phyloP scores from a whole-genome alignment of 1,140 invertebrate genomes.

The Conus ventricosus region DNA sequence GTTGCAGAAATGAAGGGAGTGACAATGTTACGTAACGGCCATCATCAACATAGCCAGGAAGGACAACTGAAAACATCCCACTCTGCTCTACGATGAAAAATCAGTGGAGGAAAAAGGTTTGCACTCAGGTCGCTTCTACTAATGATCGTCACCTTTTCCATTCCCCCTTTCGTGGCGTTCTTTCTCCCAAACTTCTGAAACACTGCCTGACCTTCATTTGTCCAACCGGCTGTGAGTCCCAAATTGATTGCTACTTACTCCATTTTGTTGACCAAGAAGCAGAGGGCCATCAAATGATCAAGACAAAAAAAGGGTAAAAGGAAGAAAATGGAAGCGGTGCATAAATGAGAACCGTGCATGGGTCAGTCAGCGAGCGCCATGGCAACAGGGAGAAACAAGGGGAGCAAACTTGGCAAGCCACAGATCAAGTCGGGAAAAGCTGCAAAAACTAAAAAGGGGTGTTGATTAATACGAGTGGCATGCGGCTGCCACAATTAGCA shows the following conservation, averaged over 20 bases:
- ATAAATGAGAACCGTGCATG: slow-evolving; percentile 33
- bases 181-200: neutral
- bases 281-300: slow-evolving; percentile 25
- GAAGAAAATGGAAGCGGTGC: slow-evolving; percentile 43
- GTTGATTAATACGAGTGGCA: neutral
- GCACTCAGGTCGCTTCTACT: no score
- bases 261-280: slow-evolving; percentile 27
- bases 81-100: neutral
- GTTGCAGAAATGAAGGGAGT: slow-evolving; percentile 2
- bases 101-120: no score
- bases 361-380: slow-evolving; percentile 29
- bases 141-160: no score
- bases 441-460: neutral
- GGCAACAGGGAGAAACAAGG: slow-evolving; percentile 12
- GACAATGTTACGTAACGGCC: neutral
- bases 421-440: slow-evolving; percentile 16
- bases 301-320: slow-evolving; percentile 26
- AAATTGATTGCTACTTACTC: slow-evolving; percentile 26
- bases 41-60: no score
- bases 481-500: neutral
- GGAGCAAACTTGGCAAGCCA: slow-evolving; percentile 34
- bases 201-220: slow-evolving; percentile 14
- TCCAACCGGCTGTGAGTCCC: slow-evolving; percentile 16
- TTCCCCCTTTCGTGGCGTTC: no score
- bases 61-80: neutral